Evolutionary conservation across 2,797 vertebrate genomes (phyloP).

Genomic region (Lophotriccus pileatus): DNA sequence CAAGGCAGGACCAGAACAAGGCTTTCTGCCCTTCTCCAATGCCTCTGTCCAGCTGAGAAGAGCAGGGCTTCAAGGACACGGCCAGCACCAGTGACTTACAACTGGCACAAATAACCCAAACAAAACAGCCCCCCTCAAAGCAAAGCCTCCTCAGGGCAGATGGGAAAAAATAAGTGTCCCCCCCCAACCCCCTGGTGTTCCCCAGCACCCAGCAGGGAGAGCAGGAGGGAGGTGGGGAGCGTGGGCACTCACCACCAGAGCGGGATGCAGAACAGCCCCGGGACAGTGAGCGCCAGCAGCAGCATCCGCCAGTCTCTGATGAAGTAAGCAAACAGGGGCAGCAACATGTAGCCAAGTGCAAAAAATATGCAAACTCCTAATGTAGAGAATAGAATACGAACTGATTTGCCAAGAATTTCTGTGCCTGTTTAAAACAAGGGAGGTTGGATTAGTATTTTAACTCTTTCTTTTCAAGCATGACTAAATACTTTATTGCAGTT

Average conservation of each 20-base stretch:
- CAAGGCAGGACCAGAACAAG: not conserved
- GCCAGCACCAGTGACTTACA: not conserved
- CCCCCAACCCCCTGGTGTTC: not conserved
- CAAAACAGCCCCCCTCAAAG: not conserved
- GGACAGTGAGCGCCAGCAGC: slow-evolving; percentile 78
- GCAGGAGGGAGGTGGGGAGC: not conserved
- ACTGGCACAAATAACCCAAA: not conserved
- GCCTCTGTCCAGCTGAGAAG: not conserved
- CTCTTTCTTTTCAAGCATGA: not conserved
- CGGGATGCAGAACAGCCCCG: slow-evolving; percentile 79
- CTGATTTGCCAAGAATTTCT: slow-evolving; percentile 82
- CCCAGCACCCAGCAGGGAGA: not conserved
- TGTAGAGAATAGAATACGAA: slow-evolving; percentile 85
- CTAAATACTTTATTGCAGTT: slow-evolving; percentile 48
- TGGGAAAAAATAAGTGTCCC: not conserved
- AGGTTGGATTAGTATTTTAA: slow-evolving; percentile 69
- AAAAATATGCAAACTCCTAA: slow-evolving; percentile 86
- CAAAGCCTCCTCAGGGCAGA: not conserved
- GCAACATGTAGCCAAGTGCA: slow-evolving; percentile 86
- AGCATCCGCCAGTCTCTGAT: slow-evolving; percentile 89
- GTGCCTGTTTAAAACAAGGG: slow-evolving; percentile 81
- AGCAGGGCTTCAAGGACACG: not conserved
- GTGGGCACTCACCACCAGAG: slow-evolving; percentile 89
- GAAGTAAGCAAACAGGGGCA: slow-evolving; percentile 85
- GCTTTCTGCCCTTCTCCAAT: not conserved